Evolutionary conservation across 2,888 invertebrate genomes (phyloP).

Genomic region (Drepana falcataria): DNA sequence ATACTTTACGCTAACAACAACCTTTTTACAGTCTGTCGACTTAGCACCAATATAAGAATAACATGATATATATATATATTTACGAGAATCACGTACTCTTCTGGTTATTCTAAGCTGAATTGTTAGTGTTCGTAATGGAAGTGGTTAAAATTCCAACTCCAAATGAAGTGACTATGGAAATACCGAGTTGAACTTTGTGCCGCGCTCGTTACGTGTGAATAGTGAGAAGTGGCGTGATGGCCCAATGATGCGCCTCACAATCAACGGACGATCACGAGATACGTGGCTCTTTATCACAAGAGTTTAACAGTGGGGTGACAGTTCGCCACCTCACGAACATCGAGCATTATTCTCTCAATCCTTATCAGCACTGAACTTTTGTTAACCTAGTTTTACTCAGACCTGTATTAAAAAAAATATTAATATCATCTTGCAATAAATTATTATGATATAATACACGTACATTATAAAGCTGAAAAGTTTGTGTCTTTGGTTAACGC

Average conservation of each 20-base stretch:
- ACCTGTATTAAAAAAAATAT: not conserved
- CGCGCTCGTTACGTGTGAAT: not conserved
- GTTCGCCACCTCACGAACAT: conserved; percentile 1
- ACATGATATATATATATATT: too few species aligned
- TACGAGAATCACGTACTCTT: too few species aligned
- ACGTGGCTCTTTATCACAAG: conserved; percentile 17
- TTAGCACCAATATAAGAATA: too few species aligned
- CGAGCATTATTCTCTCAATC: not conserved
- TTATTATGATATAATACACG: too few species aligned
- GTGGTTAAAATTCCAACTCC: not conserved
- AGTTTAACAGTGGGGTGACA: conserved; percentile 6
- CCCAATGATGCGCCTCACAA: conserved; percentile 21
- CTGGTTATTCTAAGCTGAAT: too few species aligned
- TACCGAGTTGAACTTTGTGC: conserved; percentile 2
- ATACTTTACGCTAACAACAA: too few species aligned
- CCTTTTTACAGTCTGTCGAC: too few species aligned
- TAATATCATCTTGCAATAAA: not conserved
- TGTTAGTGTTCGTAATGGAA: too few species aligned
- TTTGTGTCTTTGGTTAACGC: too few species aligned
- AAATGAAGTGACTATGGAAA: not conserved
- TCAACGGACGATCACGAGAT: conserved; percentile 19
- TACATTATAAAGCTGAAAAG: too few species aligned
- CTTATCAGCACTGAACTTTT: not conserved
- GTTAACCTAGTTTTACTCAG: conserved; percentile 12
- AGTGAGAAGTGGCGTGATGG: conserved; percentile 43